Evolutionary conservation across 2,797 vertebrate genomes (phyloP).

Genomic region (Gymnoscopelus microlampas): DNA sequence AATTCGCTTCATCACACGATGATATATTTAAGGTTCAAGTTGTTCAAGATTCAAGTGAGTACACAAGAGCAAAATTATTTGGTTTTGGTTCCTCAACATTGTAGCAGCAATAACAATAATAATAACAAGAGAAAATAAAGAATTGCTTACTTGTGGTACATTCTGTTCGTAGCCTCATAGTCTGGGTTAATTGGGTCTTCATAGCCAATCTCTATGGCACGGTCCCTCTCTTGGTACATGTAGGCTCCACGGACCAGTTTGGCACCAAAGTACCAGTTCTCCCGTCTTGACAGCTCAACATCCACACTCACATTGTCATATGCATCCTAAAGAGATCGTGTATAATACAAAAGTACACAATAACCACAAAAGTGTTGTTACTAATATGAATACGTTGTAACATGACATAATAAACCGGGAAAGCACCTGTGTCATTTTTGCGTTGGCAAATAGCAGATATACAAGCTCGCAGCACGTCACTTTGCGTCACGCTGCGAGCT

Average conservation of each 20-base stretch:
- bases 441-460: no score
- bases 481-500: no score
- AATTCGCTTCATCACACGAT: no score
- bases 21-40: no score
- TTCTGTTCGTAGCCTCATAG: slow-evolving; percentile 89
- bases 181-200: slow-evolving; percentile 93
- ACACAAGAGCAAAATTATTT: no score
- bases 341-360: neutral
- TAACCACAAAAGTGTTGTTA: neutral
- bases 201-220: slow-evolving; percentile 87
- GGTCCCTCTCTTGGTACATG: slow-evolving; percentile 92
- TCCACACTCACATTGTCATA: slow-evolving; percentile 89
- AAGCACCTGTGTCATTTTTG: no score
- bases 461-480: no score
- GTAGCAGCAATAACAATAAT: no score
- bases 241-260: slow-evolving; percentile 95
- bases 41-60: no score
- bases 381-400: no score
- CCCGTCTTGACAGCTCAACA: slow-evolving; percentile 87
- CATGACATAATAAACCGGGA: neutral
- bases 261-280: slow-evolving; percentile 91
- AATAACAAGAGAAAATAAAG: no score
- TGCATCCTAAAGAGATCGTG: slow-evolving; percentile 69
- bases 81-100: no score
- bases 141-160: slow-evolving; percentile 90